Base-by-base conservation (phyloP, 2,888 invertebrate genomes). In the Conus canariensis region DNA sequence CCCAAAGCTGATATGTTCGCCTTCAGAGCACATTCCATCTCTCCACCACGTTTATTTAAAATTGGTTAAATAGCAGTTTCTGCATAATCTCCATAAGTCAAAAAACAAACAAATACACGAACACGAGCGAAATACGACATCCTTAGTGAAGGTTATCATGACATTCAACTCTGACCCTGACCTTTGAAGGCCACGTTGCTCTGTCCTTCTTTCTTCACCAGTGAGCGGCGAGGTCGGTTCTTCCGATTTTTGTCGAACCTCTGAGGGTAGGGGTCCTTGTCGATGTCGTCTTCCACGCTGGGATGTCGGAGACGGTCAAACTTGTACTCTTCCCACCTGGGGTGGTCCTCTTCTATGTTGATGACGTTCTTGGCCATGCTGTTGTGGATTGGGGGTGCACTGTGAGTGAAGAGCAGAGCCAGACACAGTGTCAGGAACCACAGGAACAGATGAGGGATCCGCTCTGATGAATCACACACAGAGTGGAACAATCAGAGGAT, bases 141-240 rank as follows among this genome's bases (percentile, higher is more conserved):
- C 45, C 45, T 45, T 45, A 45, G 45, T 45, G 45, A 3, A 45
- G 45, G 45, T 45, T 0, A n/a, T n/a, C n/a, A 45, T 45, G 45
- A 45, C 45, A 45, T 45, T 45, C 45, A 64, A 64, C 64, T 8
- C 22, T 70, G 70, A 70, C 14, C 70, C 89, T 25, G 98, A 89
- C 98, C 98, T 88, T 98, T 98, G 97, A 98, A 98, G 93, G 98
- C 98, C 92, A 99, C 98, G 97, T 99, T 99, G 97, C 99, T 98
- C 96, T 99, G 99, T 92, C 99, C 99, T 96, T 99, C 98, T 96
- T 99, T 99, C 97, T 98, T 98, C 93, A 99, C 98, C 91, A 99
- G 98, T 95, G 99, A 97, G 59, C 93, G 91, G 19, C 95, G 92
- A 58, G 92, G 94, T 10, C 90, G 88, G 87, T 90, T 90, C 59